These are phyloP conservation scores for Ornithoptera alexandrae DNA, from an alignment of 2,888 invertebrate genomes.

Conservation along the genomic window DNA sequence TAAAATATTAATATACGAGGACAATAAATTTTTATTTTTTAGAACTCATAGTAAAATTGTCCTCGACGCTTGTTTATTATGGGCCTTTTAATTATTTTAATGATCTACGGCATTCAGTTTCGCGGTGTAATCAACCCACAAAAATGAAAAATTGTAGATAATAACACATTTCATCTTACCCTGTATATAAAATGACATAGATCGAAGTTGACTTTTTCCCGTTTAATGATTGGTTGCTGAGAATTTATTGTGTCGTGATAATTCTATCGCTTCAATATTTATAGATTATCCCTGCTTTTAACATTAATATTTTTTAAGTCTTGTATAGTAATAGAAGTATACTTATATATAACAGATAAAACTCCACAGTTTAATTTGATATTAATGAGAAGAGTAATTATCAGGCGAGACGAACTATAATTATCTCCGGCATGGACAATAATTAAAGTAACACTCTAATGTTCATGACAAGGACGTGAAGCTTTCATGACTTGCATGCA, in stretches of 20 bases:
- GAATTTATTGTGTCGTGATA: background rate
- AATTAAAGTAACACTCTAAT: slow-evolving; percentile 55
- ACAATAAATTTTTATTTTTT: no score
- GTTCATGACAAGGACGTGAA: slow-evolving; percentile 58
- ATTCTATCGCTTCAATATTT: background rate
- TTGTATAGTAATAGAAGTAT: no score
- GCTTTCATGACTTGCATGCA: slow-evolving; percentile 45
- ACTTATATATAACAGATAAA: background rate
- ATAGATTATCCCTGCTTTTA: no score
- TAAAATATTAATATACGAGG: no score
- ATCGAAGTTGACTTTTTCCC: background rate
- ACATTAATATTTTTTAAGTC: no score
- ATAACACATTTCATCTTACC: slow-evolving; percentile 17
- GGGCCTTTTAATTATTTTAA: slow-evolving; percentile 14
- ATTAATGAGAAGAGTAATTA: slow-evolving; percentile 27
- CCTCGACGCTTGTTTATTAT: background rate
- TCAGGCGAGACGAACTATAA: slow-evolving; percentile 9
- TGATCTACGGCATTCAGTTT: slow-evolving; percentile 15
- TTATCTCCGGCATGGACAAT: slow-evolving; percentile 50
- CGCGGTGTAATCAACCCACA: slow-evolving; percentile 12
- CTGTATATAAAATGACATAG: slow-evolving; percentile 9
- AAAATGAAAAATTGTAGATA: slow-evolving; percentile 19
- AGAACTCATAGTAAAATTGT: background rate
- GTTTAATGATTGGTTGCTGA: background rate
- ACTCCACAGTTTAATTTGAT: slow-evolving; percentile 7